Percentiles rank a stretch among this genome's conserved stretches.
Evolutionary conservation across 2,888 invertebrate genomes (phyloP).

Genomic region (Eretmocerus hayati): DNA sequence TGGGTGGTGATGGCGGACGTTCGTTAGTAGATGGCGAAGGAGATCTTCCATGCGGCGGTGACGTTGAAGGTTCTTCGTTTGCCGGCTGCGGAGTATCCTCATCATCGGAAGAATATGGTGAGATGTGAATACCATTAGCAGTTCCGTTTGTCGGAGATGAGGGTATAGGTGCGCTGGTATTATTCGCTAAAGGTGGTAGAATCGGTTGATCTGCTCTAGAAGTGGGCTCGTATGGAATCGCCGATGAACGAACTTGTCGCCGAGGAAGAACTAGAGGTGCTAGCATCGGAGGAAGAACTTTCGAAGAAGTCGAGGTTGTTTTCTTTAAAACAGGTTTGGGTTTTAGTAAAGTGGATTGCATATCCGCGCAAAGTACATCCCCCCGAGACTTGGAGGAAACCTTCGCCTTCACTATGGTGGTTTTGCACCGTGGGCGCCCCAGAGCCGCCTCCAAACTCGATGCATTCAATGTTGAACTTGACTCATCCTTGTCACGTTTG

Average conservation of each 20-base stretch:
- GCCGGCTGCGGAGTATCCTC: background rate
- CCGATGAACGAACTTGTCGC: conserved; percentile 7
- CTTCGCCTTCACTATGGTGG: conserved; percentile 44
- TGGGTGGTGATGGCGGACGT: background rate
- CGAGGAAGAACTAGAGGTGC: conserved; percentile 15
- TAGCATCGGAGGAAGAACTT: background rate
- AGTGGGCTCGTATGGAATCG: background rate
- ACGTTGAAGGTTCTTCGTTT: background rate
- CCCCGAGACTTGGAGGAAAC: conserved; percentile 52
- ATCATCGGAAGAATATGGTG: background rate
- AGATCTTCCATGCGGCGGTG: background rate
- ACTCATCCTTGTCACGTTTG: no score
- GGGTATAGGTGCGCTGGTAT: background rate
- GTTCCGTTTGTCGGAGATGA: background rate
- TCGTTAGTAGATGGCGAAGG: background rate
- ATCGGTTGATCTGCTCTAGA: background rate
- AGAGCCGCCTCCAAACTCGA: background rate
- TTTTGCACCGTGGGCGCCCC: conserved; percentile 20
- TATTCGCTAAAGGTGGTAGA: background rate
- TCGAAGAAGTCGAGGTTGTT: conserved; percentile 1
- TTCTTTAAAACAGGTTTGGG: conserved; percentile 36
- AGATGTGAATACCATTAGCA: background rate
- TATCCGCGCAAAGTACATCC: conserved; percentile 49
- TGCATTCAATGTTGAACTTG: background rate
- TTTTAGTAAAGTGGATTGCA: conserved; percentile 47